Evolutionary conservation across 37 sponge, comb jelly and placozoan genomes (phyloP).

Genomic region (Ephydatia muelleri): DNA sequence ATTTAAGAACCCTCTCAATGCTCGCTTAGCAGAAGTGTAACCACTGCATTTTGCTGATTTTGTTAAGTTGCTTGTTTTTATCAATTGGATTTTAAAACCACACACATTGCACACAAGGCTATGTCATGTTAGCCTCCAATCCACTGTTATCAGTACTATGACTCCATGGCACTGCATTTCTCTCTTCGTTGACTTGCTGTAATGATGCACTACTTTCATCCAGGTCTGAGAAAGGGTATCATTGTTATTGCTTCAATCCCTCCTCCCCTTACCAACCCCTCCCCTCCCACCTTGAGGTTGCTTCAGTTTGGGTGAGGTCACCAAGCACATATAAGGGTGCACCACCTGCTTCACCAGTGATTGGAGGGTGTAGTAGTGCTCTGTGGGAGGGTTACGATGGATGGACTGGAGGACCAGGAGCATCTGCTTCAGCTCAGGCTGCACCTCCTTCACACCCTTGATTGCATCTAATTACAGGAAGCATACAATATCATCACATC

Average conservation of each 20-base stretch:
- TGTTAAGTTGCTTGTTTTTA: background rate
- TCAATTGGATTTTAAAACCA: background rate
- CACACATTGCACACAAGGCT: background rate
- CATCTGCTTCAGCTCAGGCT: slow-evolving; percentile 78
- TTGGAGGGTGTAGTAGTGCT: slow-evolving; percentile 29
- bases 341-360: slow-evolving; percentile 51
- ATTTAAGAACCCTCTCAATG: background rate
- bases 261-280: background rate
- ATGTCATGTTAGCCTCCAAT: background rate
- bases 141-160: background rate
- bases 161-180: background rate
- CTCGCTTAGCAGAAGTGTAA: background rate
- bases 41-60: background rate
- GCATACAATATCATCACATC: background rate
- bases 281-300: background rate
- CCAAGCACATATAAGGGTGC: slow-evolving; percentile 55
- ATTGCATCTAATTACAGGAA: slow-evolving; percentile 36
- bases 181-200: background rate
- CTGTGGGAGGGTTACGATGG: slow-evolving; percentile 32
- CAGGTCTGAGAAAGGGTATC: background rate
- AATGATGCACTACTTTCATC: background rate
- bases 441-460: slow-evolving; percentile 11
- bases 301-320: background rate
- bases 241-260: background rate
- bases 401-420: slow-evolving; percentile 79